These are phyloP conservation scores for Sterrhoptilus dennistouni DNA, from an alignment of 2,113 vertebrate species.

Conservation along the genomic window DNA sequence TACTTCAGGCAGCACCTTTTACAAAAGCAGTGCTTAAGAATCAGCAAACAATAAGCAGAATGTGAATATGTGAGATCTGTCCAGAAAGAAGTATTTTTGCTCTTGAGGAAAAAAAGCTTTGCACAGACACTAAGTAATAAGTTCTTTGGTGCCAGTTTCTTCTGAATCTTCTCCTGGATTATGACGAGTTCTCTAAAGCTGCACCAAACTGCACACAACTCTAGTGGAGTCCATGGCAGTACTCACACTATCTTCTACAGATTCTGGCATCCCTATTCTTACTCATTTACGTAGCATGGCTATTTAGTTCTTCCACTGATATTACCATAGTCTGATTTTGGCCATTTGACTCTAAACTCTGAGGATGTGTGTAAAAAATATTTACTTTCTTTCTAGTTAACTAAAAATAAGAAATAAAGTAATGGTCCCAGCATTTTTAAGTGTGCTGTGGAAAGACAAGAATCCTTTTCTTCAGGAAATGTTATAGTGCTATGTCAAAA, in stretches of 20 bases:
- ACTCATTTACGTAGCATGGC: accelerated
- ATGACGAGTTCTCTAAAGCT: neutral
- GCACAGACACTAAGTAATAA: neutral
- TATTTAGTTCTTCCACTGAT: neutral
- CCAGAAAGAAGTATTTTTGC: neutral
- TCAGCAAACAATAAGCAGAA: neutral
- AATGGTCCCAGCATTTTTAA: neutral
- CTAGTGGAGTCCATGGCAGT: neutral
- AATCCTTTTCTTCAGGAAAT: neutral
- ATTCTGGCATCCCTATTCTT: neutral
- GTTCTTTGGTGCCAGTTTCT: neutral
- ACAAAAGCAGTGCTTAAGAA: neutral
- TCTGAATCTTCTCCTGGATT: neutral
- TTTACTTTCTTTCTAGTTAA: neutral
- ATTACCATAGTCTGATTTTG: neutral
- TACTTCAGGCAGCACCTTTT: neutral
- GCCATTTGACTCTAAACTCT: neutral
- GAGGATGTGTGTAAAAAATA: neutral
- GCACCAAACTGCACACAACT: neutral
- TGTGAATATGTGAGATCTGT: neutral
- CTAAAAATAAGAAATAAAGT: neutral
- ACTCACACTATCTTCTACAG: neutral
- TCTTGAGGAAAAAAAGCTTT: neutral
- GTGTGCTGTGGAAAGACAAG: neutral
- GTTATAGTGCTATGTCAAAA: neutral